phyloP scores from a whole-genome alignment of 2,888 invertebrate genomes.

The Microctonus aethiopoides region DNA sequence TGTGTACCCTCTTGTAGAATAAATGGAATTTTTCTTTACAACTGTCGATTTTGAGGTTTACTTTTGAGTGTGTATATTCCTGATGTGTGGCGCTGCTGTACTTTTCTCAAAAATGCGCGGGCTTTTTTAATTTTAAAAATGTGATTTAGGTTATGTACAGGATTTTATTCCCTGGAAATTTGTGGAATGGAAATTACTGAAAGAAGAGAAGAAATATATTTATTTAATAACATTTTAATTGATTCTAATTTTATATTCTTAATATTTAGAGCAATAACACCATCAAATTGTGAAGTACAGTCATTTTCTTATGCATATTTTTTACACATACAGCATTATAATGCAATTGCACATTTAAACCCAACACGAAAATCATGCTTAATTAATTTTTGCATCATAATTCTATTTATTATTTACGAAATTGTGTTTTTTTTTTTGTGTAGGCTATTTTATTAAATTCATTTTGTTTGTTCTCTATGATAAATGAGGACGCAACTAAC shows the following conservation, averaged over 20 bases:
- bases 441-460: neutral
- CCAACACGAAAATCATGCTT: constrained; percentile 52
- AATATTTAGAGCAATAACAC: constrained; percentile 67
- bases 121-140: neutral
- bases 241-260: constrained; percentile 61
- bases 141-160: neutral
- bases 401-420: constrained; percentile 26
- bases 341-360: constrained; percentile 60
- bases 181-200: constrained; percentile 34
- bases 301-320: constrained; percentile 55
- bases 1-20: neutral
- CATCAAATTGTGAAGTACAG: constrained; percentile 64
- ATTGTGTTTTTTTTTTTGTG: neutral
- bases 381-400: constrained; percentile 32
- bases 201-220: constrained; percentile 28
- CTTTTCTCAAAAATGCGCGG: no score
- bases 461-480: neutral
- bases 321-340: constrained; percentile 60
- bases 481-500: neutral
- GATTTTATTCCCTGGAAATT: constrained; percentile 19
- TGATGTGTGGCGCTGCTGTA: neutral
- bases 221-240: constrained; percentile 46
- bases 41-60: neutral
- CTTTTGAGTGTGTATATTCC: neutral
- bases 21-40: neutral